Evolutionary conservation across 2,797 vertebrate genomes (phyloP).

Genomic region (Babyrousa celebensis): DNA sequence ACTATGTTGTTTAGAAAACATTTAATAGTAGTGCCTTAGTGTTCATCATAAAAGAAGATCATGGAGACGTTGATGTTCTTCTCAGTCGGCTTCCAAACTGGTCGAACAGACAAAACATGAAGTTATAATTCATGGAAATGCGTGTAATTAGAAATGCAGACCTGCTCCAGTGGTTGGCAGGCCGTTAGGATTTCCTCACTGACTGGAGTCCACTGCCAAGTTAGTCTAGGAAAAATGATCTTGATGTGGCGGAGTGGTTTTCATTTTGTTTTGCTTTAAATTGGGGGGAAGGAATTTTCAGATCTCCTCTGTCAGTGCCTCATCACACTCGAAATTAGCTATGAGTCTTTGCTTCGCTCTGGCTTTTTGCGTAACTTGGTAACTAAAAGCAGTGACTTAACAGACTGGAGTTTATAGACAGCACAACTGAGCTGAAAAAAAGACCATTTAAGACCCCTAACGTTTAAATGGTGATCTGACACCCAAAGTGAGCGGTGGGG

Average conservation of each 20-base stretch:
- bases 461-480: neutral
- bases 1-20: neutral
- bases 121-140: neutral
- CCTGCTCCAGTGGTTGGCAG: neutral
- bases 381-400: neutral
- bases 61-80: neutral
- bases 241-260: neutral
- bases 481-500: neutral
- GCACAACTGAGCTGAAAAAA: neutral
- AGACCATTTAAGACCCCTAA: neutral
- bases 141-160: neutral
- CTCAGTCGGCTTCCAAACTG: neutral
- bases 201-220: neutral
- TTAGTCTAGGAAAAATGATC: neutral
- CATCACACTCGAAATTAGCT: neutral
- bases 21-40: neutral
- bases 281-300: neutral
- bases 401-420: conserved; percentile 18
- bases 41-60: neutral
- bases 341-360: neutral
- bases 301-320: neutral
- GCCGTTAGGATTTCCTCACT: neutral
- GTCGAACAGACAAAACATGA: neutral
- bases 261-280: neutral
- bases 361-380: conserved; percentile 18